Conservation (phyloP, 1,140 invertebrate species). For the Oryctes rhinoceros region DNA sequence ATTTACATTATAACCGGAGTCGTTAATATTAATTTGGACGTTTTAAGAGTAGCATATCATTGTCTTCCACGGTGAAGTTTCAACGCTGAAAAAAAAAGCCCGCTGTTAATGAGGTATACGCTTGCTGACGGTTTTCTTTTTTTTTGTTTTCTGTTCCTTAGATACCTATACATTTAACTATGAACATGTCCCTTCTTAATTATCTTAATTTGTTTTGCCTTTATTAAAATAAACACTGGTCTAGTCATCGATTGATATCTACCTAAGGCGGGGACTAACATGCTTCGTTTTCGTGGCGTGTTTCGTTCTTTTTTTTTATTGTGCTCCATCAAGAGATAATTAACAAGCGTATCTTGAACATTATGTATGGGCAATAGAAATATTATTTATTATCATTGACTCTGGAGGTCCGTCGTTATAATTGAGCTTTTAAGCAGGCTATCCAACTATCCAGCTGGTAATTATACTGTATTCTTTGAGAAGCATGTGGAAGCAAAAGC, state of each 20-base stretch:
- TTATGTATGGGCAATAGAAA: not conserved
- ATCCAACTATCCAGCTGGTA: not conserved
- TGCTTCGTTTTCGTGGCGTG: not conserved
- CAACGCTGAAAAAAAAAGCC: not conserved
- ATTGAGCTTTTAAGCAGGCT: not conserved
- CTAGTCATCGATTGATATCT: slow-evolving; percentile 14
- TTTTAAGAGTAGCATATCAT: slow-evolving; percentile 31
- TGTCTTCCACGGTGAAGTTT: slow-evolving; percentile 23
- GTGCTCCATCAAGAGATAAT: slow-evolving; percentile 11
- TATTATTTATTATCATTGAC: slow-evolving; percentile 1
- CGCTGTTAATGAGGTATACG: slow-evolving; percentile 26
- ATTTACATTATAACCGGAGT: slow-evolving; percentile 31
- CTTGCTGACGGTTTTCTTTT: not conserved
- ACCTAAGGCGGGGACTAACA: slow-evolving; percentile 23
- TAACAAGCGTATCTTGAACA: slow-evolving; percentile 2
- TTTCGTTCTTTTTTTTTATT: not conserved
- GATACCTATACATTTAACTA: slow-evolving; percentile 12
- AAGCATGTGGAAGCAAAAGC: not conserved
- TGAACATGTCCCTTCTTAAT: not conserved
- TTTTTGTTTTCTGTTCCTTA: not conserved
- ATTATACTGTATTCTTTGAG: not conserved
- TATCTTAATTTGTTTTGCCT: slow-evolving; percentile 24
- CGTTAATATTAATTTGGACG: slow-evolving; percentile 40
- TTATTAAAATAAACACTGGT: slow-evolving; percentile 27
- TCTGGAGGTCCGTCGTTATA: not conserved